Evolutionary conservation across 2,888 invertebrate genomes (phyloP).

Genomic region (Xestia sexstrigata): DNA sequence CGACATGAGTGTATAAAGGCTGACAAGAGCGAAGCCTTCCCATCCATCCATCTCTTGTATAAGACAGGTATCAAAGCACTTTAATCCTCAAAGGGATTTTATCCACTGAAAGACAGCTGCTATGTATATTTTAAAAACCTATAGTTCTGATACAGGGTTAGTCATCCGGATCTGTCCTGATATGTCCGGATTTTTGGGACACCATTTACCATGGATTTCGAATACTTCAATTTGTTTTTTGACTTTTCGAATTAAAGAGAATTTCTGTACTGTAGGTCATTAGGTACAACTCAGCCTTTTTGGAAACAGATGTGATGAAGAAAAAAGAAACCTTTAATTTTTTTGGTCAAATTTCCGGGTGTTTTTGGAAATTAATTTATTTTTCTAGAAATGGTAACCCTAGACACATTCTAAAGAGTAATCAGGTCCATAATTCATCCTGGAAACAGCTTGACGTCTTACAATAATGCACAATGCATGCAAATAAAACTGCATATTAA

Average conservation of each 20-base stretch:
- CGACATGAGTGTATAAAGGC: background rate
- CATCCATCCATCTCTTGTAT: background rate
- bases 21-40: background rate
- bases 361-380: background rate
- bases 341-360: too few species aligned
- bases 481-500: conserved; percentile 48
- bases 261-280: background rate
- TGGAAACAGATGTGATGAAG: background rate
- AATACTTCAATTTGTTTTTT: too few species aligned
- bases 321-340: background rate
- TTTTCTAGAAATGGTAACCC: background rate
- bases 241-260: background rate
- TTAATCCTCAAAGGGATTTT: background rate
- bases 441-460: conserved; percentile 11
- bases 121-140: background rate
- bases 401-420: background rate
- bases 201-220: background rate
- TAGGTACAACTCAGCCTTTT: background rate
- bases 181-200: background rate
- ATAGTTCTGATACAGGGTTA: background rate
- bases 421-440: conserved; percentile 21
- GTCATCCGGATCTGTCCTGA: background rate
- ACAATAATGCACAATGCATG: conserved; percentile 24
- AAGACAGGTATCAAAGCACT: background rate
- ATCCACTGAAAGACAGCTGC: background rate